Conservation (phyloP, 2,888 invertebrate genomes). For the Pammene fasciana region DNA sequence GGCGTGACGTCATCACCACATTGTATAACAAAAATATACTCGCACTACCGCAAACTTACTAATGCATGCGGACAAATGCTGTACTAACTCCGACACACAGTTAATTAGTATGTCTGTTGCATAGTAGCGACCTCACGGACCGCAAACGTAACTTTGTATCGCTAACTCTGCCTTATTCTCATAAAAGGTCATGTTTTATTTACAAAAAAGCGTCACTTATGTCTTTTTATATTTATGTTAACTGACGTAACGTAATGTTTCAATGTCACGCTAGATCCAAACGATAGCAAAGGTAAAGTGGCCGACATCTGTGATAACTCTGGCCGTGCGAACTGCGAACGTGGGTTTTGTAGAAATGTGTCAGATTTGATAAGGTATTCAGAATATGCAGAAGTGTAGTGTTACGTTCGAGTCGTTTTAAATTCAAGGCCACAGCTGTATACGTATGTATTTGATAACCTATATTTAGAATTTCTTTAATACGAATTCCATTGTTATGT, state of each 20-base stretch:
- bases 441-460: slow-evolving; percentile 10
- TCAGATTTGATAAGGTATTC: slow-evolving; percentile 21
- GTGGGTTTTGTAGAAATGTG: slow-evolving; percentile 26
- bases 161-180: not conserved
- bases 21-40: slow-evolving; percentile 35
- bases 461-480: slow-evolving; percentile 5
- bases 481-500: not conserved
- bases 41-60: slow-evolving; percentile 26
- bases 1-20: slow-evolving; percentile 34
- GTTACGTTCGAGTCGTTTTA: not conserved
- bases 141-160: slow-evolving; percentile 15
- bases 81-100: slow-evolving; percentile 3
- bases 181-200: slow-evolving; percentile 7
- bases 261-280: slow-evolving; percentile 34
- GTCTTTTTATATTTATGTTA: not conserved
- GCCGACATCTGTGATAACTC: slow-evolving; percentile 27
- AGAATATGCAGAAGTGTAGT: slow-evolving; percentile 8
- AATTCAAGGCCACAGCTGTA: slow-evolving; percentile 15
- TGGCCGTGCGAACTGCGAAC: not conserved
- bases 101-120: not conserved
- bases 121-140: slow-evolving; percentile 17
- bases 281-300: slow-evolving; percentile 27
- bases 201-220: not conserved
- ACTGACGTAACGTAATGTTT: slow-evolving; percentile 34
- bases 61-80: slow-evolving; percentile 1